These are phyloP conservation scores for Tringa solitaria DNA, from an alignment of 2,113 vertebrate genomes.

Conservation along the genomic window DNA sequence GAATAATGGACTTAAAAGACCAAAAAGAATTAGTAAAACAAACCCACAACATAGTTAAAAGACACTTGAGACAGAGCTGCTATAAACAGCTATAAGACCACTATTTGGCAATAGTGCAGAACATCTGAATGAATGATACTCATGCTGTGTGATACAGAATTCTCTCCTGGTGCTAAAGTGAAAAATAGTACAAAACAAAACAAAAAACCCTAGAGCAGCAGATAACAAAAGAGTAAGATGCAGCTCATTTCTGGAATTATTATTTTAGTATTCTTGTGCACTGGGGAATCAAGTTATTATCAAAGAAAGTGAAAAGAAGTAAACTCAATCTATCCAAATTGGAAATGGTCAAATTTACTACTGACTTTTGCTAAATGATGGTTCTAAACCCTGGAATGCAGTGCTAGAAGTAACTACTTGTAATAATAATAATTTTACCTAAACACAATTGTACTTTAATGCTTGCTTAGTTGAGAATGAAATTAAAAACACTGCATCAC, in stretches of 20 bases:
- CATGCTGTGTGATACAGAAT: not conserved
- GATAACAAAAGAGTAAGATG: not conserved
- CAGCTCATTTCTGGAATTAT: not conserved
- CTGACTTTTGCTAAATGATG: not conserved
- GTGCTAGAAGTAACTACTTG: not conserved
- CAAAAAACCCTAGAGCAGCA: not conserved
- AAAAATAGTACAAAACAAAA: not conserved
- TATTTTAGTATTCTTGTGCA: not conserved
- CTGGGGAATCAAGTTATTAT: not conserved
- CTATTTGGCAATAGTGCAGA: not conserved
- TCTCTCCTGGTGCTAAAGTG: not conserved
- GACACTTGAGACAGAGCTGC: not conserved
- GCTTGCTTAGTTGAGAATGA: not conserved
- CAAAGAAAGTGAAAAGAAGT: not conserved
- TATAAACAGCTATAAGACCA: not conserved
- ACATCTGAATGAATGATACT: not conserved
- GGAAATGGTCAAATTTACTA: not conserved
- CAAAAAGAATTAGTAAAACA: not conserved
- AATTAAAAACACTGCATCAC: conserved; percentile 32
- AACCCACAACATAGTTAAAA: not conserved
- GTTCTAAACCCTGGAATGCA: not conserved
- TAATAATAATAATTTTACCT: not conserved
- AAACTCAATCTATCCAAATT: not conserved
- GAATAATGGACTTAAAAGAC: not conserved
- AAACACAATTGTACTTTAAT: not conserved